These are phyloP conservation scores for Caloenas nicobarica DNA, from an alignment of 2,113 vertebrate species.

Conservation along the genomic window DNA sequence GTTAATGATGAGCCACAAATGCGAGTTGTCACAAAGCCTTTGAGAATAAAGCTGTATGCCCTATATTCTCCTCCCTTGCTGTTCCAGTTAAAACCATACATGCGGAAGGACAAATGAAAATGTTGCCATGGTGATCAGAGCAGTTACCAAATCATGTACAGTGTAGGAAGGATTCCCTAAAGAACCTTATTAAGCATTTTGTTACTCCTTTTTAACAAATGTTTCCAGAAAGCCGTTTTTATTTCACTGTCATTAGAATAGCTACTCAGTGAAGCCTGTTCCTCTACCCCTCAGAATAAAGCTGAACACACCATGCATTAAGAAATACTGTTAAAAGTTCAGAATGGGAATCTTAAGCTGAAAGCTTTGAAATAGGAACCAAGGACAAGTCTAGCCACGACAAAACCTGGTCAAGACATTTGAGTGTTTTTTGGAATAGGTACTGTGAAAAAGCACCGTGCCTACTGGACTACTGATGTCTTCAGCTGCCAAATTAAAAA, in stretches of 20 bases:
- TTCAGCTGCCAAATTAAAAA: neutral
- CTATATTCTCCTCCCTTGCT: constrained; percentile 49
- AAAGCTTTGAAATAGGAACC: neutral
- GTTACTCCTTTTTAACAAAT: constrained; percentile 19
- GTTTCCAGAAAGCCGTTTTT: constrained; percentile 44
- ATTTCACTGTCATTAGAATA: neutral
- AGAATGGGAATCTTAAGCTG: neutral
- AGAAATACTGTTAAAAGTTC: neutral
- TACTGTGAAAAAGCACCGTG: neutral
- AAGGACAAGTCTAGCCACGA: neutral
- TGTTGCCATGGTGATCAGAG: constrained; percentile 64
- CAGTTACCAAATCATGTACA: constrained; percentile 18
- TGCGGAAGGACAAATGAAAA: constrained; percentile 51
- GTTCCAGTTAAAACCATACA: constrained; percentile 51
- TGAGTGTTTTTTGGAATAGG: neutral
- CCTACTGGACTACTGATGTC: neutral
- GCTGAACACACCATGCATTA: neutral
- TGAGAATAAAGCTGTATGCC: constrained; percentile 33
- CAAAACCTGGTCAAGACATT: neutral
- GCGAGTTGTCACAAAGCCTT: constrained; percentile 45
- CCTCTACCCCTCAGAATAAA: neutral
- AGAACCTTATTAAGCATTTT: constrained; percentile 46
- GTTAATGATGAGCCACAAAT: constrained; percentile 34
- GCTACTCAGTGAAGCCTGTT: neutral
- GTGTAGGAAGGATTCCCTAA: constrained; percentile 62